Conservation (phyloP, 2,888 invertebrate species). For the Platypus cylindrus region DNA sequence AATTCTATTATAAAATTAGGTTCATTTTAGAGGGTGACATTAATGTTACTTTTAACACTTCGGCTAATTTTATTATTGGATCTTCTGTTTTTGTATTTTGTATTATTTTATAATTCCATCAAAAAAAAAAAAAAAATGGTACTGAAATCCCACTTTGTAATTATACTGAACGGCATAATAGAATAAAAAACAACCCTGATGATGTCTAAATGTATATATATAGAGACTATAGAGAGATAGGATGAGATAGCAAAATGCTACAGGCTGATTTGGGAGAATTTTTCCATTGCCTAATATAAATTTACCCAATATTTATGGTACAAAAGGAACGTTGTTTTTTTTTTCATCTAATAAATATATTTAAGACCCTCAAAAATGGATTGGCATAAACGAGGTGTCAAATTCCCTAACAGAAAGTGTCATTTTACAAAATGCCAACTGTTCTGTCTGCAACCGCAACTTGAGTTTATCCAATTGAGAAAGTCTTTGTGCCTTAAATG, state of each 20-base stretch:
- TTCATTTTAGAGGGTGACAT: constrained; percentile 29
- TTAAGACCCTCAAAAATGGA: constrained; percentile 7
- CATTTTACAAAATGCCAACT: constrained; percentile 14
- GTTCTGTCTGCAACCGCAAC: constrained; percentile 15
- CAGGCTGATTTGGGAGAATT: too few relatives aligned
- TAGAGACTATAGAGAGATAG: too few relatives aligned
- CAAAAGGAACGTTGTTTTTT: too few relatives aligned
- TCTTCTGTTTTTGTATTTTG: constrained; percentile 11
- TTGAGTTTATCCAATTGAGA: constrained; percentile 19
- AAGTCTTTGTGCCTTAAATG: constrained; percentile 13
- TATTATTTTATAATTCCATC: constrained; percentile 5
- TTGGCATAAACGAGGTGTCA: constrained; percentile 12
- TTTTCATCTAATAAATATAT: not conserved
- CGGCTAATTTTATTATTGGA: constrained; percentile 15
- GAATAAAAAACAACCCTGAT: too few relatives aligned
- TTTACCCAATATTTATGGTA: too few relatives aligned
- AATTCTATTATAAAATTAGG: constrained; percentile 32
- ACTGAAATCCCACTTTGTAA: too few relatives aligned
- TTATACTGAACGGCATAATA: too few relatives aligned
- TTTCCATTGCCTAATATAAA: too few relatives aligned
- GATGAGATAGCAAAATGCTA: too few relatives aligned
- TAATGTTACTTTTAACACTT: constrained; percentile 28
- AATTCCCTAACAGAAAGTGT: constrained; percentile 11
- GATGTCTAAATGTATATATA: too few relatives aligned
- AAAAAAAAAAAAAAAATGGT: too few relatives aligned